Percentiles rank a stretch among this genome's conserved stretches.
Evolutionary conservation across 2,888 invertebrate genomes (phyloP).

Genomic region (Patella ulyssiponensis): DNA sequence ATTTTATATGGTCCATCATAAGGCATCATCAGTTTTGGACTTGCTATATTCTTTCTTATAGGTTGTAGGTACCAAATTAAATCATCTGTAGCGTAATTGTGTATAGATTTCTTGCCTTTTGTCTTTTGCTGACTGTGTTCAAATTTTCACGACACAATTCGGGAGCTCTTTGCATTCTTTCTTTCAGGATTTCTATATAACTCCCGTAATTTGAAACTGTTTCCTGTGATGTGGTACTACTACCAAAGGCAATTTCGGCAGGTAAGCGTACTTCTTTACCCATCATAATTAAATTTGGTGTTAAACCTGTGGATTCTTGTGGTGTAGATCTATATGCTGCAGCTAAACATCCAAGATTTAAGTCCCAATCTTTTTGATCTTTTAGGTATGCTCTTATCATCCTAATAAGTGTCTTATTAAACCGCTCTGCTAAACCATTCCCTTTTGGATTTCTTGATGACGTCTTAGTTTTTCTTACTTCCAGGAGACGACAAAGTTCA

Average conservation of each 20-base stretch:
- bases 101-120: too few relatives aligned
- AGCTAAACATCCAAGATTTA: constrained; percentile 38
- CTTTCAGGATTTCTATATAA: constrained; percentile 23
- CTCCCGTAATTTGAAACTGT: constrained; percentile 18
- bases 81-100: too few relatives aligned
- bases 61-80: too few relatives aligned
- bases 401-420: constrained; percentile 31
- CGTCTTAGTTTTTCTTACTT: constrained; percentile 39
- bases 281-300: constrained; percentile 41
- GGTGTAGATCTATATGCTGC: constrained; percentile 34
- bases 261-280: constrained; percentile 39
- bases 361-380: constrained; percentile 40
- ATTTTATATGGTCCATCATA: too few relatives aligned
- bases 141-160: constrained; percentile 21
- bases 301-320: constrained; percentile 34
- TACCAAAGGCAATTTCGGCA: constrained; percentile 32
- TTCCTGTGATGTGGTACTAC: not conserved
- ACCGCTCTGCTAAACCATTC: constrained; percentile 36
- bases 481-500: constrained; percentile 36
- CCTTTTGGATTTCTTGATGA: constrained; percentile 33
- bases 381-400: constrained; percentile 37
- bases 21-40: too few relatives aligned
- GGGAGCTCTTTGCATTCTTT: constrained; percentile 28
- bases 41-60: too few relatives aligned
- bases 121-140: not conserved